phyloP scores from a whole-genome alignment of 2,113 vertebrate genomes.

The Rhinichthys klamathensis region DNA sequence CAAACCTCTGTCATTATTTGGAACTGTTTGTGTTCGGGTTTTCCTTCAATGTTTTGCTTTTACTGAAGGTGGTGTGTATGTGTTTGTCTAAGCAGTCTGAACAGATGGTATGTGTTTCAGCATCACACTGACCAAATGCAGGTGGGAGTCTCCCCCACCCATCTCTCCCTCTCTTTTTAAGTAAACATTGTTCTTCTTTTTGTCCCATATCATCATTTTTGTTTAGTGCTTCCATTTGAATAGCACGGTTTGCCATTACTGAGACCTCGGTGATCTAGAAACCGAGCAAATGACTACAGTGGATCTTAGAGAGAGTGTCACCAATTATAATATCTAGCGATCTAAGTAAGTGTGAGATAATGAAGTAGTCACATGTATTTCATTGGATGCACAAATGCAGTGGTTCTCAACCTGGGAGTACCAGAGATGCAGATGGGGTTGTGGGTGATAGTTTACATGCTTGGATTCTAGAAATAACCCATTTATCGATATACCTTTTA shows the following conservation, averaged over 20 bases:
- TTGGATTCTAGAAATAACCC: background rate
- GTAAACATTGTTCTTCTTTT: slow-evolving; percentile 19
- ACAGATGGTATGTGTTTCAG: slow-evolving; percentile 50
- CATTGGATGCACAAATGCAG: background rate
- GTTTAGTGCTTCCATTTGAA: background rate
- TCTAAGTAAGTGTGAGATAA: background rate
- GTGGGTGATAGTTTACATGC: background rate
- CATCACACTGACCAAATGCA: slow-evolving; percentile 40
- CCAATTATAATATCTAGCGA: background rate
- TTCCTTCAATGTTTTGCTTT: slow-evolving; percentile 8
- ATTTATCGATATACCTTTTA: background rate
- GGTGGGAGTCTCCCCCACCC: slow-evolving; percentile 16
- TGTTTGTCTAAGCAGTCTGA: slow-evolving; percentile 42
- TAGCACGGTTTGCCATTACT: background rate
- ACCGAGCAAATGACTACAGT: background rate
- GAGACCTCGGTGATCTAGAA: background rate
- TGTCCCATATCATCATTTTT: slow-evolving; percentile 1
- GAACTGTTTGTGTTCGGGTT: background rate
- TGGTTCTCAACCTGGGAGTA: background rate
- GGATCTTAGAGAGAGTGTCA: slow-evolving; percentile 11
- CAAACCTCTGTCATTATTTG: background rate
- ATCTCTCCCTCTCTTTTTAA: background rate
- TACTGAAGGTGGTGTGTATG: slow-evolving; percentile 33
- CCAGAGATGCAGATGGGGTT: background rate
- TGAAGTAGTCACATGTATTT: background rate